Base-by-base conservation (phyloP, 23 tunicate genomes). In the Halocynthia aurantium region DNA sequence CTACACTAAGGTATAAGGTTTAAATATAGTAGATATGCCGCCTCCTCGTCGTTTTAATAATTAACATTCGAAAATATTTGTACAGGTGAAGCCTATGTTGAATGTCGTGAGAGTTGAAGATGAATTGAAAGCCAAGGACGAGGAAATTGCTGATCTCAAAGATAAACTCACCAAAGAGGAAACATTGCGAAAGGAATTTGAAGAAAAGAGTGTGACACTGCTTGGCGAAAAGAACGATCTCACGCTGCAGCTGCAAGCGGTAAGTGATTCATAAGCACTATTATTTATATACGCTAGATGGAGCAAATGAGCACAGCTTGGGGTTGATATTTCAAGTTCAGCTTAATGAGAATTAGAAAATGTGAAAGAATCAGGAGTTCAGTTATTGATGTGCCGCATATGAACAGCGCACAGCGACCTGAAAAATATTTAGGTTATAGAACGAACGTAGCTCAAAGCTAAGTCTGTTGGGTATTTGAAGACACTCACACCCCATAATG, bases 161-260 rank as follows among this genome's bases (percentile, higher is more conserved):
- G 96, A 96, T 31, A 92, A 96, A 63, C 68, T 77, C 7, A 77
- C 63, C 22, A 85, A 90, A 31, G 99, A 96, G 65, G 91, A 92
- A 71, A 82, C 57, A 19, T 55, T 89, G 83, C 55, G 99, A 22
- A 96, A 96, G 77, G 84, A 89, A 21, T 85, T 82, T 77, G 99
- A 96, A 62, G 89, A 84, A 60, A 89, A 83, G 82, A 86, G 91
- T 80, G 93, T 96, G 72, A 58, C 76, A 22, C 82, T 96, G 50
- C 78, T 89, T 51, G 81, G 87, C 8, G 96, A 87, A 57, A 96
- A 96, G 88, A 96, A 96, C 78, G 82, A 89, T 75, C 82, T 96
- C 53, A 89, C 91, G 22, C 83, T 92, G 13, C 98, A 92, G 83
- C 80, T 92, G 17, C 98, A 92, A 80, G 98, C 98, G 55, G 98